phyloP scores from a whole-genome alignment of 1,140 invertebrate genomes.

The Drosophila micromelanica region DNA sequence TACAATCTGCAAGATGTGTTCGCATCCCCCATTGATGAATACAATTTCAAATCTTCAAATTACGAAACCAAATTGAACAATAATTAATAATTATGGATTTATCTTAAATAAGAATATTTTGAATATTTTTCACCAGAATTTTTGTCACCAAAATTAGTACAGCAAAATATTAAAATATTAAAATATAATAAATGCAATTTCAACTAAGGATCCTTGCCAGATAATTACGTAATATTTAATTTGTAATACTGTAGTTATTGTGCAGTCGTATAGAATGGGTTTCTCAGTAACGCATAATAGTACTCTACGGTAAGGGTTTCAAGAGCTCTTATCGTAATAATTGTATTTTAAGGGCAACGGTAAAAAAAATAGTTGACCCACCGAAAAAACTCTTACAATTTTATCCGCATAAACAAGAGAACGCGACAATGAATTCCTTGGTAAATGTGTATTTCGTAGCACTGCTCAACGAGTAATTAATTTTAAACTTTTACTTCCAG shows the following conservation, averaged over 20 bases:
- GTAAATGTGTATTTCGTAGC: not conserved
- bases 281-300: not conserved
- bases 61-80: too few relatives aligned
- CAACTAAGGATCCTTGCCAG: too few relatives aligned
- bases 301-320: not conserved
- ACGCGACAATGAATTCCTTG: not conserved
- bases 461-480: not conserved
- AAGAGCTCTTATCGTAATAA: not conserved
- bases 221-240: not conserved
- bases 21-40: slow-evolving; percentile 23
- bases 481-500: not conserved
- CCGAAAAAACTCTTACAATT: not conserved
- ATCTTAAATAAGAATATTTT: not conserved
- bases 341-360: not conserved
- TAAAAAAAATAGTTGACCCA: not conserved
- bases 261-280: not conserved
- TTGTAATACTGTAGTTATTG: too few relatives aligned
- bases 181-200: too few relatives aligned
- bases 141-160: too few relatives aligned
- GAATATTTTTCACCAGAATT: too few relatives aligned
- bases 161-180: too few relatives aligned
- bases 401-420: not conserved
- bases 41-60: not conserved
- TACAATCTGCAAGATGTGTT: slow-evolving; percentile 5
- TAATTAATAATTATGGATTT: not conserved